phyloP scores from a whole-genome alignment of 1,140 invertebrate genomes.

The Drosophila quadrilineata region DNA sequence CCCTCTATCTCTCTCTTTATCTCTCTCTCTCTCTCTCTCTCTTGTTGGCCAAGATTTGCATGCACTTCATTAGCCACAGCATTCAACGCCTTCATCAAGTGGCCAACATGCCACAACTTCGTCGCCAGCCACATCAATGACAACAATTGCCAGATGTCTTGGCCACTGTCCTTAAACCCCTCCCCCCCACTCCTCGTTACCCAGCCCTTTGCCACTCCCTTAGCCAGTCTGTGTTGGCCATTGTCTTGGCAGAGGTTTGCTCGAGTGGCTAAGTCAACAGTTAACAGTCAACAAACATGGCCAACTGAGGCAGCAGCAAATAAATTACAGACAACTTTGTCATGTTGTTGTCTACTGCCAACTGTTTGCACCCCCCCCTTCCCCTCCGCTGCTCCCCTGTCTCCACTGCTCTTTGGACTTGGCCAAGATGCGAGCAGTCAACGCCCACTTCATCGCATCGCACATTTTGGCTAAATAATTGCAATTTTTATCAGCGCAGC shows the following conservation, averaged over 20 bases:
- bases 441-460: conserved; percentile 18
- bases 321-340: conserved; percentile 76
- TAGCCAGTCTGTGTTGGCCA: conserved; percentile 49
- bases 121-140: conserved; percentile 61
- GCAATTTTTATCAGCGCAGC: conserved; percentile 70
- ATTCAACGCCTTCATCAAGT: conserved; percentile 49
- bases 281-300: no score
- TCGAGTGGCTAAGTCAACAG: conserved; percentile 51
- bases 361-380: no score
- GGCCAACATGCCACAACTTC: background rate
- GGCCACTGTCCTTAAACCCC: no score
- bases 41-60: conserved; percentile 46
- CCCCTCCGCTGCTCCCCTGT: no score
- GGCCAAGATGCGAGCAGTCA: conserved; percentile 18
- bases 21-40: conserved; percentile 29
- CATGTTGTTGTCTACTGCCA: conserved; percentile 53
- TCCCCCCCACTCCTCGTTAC: no score
- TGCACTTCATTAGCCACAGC: conserved; percentile 73
- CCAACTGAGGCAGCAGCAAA: conserved; percentile 44
- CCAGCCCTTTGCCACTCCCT: no score
- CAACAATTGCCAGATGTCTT: conserved; percentile 61
- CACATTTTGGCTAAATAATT: conserved; percentile 73
- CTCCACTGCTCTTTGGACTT: conserved; percentile 27
- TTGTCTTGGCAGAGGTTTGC: conserved; percentile 4
- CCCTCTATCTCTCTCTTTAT: no score